Base-by-base conservation (phyloP, 64 coral and sea anemone species). In the Dendronephthya gigantea region DNA sequence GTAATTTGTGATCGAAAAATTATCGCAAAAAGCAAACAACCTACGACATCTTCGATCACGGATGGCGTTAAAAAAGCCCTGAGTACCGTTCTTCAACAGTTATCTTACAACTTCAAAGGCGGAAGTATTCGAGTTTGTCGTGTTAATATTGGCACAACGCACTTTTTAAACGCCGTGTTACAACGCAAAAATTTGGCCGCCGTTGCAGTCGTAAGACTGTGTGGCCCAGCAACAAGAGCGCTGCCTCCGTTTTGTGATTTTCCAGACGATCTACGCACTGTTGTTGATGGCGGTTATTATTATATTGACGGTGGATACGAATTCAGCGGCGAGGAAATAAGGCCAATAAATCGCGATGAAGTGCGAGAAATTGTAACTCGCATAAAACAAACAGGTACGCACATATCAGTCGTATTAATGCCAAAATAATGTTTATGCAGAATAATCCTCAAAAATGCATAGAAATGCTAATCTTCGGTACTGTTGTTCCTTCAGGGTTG, bases 111-210 rank as follows among this genome's bases (percentile, higher is more conserved):
- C 19, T 98, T 82, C 76, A 89, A 90, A 40, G 87, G 83, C 25
- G 65, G 79, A 19, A 59, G 29, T 82, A 81, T 89, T 45, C 68
- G 90, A 47, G 49, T 98, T 29, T 49, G 81, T 0, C 82, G 90
- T 36, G 90, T 98, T 4, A 93, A 98, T 40, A 98, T 93, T 85
- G 94, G 94, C 22, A 98, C 94, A 1, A 98, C 94, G 29, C 94
- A 98, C 72, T 98, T 98, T 93, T 59, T 98, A n/a, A 98, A 98
- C 89, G 94, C 94, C 1, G 55, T 98, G 32, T 79, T 98, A 6
- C 94, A 98, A 82, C 93, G 94, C 58, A 90, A 59, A 70, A 72
- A 55, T 35, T 49, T 98, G 32, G 87, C 84, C 1, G 81, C 52
- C 43, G 94, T 98, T 50, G 82, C 92, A 23, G 91, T 93, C 16